phyloP scores from a whole-genome alignment of 2,113 vertebrate species.

The Sapayoa aenigma region DNA sequence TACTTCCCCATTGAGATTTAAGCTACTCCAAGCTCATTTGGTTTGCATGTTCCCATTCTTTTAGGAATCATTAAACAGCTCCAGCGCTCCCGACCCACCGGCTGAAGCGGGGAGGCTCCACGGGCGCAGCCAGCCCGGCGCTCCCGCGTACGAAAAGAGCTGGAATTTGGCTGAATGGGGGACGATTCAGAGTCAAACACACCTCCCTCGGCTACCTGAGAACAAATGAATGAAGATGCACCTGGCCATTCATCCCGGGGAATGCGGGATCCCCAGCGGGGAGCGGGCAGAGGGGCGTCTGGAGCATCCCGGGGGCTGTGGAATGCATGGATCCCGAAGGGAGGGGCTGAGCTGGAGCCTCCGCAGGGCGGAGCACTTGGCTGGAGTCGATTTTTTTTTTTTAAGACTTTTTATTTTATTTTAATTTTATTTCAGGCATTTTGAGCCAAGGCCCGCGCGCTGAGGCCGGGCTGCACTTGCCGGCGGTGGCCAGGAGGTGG shows the following conservation, averaged over 20 bases:
- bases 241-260: background rate
- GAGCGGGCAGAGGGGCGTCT: accelerated
- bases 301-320: background rate
- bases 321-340: background rate
- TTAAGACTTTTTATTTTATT: accelerated
- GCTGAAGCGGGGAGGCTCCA: background rate
- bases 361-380: background rate
- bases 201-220: background rate
- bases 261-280: accelerated
- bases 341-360: background rate
- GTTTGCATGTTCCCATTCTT: conserved; percentile 8
- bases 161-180: background rate
- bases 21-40: background rate
- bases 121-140: background rate
- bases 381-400: accelerated
- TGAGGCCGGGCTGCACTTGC: background rate
- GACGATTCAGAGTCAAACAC: background rate
- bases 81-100: background rate
- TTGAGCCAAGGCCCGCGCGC: background rate
- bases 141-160: background rate
- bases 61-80: background rate
- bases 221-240: accelerated
- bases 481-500: background rate
- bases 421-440: background rate
- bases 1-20: conserved; percentile 1